These are phyloP conservation scores for Burhinus oedicnemus DNA, from an alignment of 2,113 vertebrate species.

Conservation along the genomic window DNA sequence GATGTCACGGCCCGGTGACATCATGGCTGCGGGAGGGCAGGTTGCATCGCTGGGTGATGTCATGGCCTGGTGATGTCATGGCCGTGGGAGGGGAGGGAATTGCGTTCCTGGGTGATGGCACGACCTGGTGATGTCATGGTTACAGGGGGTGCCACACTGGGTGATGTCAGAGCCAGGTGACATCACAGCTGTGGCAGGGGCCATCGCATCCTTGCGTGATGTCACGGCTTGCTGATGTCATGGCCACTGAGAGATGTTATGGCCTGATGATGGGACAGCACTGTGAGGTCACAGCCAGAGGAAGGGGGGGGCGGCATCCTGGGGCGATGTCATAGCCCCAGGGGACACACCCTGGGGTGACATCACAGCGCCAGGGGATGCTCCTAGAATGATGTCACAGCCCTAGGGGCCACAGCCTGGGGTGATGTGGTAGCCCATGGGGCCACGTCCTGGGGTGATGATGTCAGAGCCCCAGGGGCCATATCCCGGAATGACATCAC, in stretches of 20 bases:
- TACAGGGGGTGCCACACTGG: too few species aligned
- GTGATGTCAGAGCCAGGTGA: too few species aligned
- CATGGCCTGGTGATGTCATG: not conserved
- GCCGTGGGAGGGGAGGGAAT: too few species aligned
- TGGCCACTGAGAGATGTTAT: fast-evolving
- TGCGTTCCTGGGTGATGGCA: too few species aligned
- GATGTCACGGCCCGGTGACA: not conserved
- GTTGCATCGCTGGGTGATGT: too few species aligned
- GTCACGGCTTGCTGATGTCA: fast-evolving
- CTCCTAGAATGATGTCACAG: not conserved
- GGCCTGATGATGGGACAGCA: not conserved
- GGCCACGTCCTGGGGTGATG: not conserved
- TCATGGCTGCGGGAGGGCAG: not conserved
- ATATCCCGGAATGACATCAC: too few species aligned
- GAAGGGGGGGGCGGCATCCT: too few species aligned
- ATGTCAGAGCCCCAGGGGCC: not conserved
- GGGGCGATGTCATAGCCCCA: not conserved
- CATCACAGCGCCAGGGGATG: not conserved
- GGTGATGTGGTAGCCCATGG: too few species aligned
- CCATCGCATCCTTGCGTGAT: fast-evolving
- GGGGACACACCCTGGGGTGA: not conserved
- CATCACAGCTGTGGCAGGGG: too few species aligned
- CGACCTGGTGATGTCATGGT: not conserved
- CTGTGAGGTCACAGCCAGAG: not conserved
- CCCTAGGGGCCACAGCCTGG: not conserved